Conservation (phyloP, 2,797 vertebrate species). For the Tauraco hartlaubi region DNA sequence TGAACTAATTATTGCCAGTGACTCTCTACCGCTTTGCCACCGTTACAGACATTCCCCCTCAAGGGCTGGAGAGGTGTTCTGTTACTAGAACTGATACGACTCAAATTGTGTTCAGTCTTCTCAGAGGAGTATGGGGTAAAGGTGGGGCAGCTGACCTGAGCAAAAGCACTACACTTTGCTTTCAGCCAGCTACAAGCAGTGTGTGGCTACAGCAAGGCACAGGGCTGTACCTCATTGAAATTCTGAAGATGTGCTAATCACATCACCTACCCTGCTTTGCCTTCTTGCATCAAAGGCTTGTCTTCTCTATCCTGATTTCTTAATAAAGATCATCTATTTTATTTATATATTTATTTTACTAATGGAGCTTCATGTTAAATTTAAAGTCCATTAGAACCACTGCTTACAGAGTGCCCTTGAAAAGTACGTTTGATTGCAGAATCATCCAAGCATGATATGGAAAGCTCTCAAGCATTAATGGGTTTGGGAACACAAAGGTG, state of each 20-base stretch:
- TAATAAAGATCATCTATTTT: slow-evolving; percentile 35
- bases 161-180: not conserved
- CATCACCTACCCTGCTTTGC: not conserved
- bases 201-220: not conserved
- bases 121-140: not conserved
- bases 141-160: not conserved
- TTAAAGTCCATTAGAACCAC: slow-evolving; percentile 59
- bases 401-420: slow-evolving; percentile 12
- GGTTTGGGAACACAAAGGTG: slow-evolving; percentile 30
- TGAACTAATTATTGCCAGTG: not conserved
- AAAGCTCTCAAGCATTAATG: slow-evolving; percentile 30
- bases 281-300: slow-evolving; percentile 43
- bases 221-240: not conserved
- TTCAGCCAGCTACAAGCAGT: not conserved
- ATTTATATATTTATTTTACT: slow-evolving; percentile 65
- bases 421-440: slow-evolving; percentile 48
- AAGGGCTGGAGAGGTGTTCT: not conserved
- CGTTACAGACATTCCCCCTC: fast-evolving
- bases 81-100: not conserved
- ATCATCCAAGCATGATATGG: not conserved
- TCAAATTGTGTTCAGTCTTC: not conserved
- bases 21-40: not conserved
- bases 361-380: slow-evolving; percentile 60
- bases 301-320: slow-evolving; percentile 33
- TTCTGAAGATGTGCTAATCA: not conserved